Conservation (phyloP, 1,140 invertebrate genomes). For the Drosophila azteca region DNA sequence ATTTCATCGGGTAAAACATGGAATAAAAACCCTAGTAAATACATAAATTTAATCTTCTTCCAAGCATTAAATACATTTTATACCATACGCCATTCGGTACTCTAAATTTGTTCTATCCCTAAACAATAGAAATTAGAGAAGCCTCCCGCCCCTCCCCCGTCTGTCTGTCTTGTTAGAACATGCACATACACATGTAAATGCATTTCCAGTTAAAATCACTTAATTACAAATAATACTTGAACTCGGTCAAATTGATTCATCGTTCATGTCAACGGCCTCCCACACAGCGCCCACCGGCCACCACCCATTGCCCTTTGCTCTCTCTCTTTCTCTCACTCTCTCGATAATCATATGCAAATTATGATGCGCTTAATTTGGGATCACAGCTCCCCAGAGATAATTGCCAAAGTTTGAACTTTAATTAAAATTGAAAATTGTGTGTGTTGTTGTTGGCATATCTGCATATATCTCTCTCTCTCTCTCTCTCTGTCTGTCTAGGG, state of each 20-base stretch:
- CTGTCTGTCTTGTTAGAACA: too few relatives aligned
- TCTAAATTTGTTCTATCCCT: too few relatives aligned
- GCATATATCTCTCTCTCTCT: slow-evolving; percentile 1
- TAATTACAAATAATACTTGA: slow-evolving; percentile 45
- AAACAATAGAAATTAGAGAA: too few relatives aligned
- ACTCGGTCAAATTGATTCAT: slow-evolving; percentile 22
- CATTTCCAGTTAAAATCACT: slow-evolving; percentile 28
- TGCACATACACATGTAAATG: slow-evolving; percentile 10
- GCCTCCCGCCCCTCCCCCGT: too few relatives aligned
- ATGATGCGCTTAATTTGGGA: slow-evolving; percentile 52
- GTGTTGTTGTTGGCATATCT: slow-evolving; percentile 15
- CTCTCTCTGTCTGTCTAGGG: too few relatives aligned
- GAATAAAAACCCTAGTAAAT: too few relatives aligned
- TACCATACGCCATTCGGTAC: too few relatives aligned
- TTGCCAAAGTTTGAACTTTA: slow-evolving; percentile 54
- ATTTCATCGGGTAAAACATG: not conserved
- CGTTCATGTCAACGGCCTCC: slow-evolving; percentile 13
- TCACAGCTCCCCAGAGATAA: slow-evolving; percentile 38
- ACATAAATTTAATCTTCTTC: too few relatives aligned
- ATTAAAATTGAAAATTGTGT: slow-evolving; percentile 56
- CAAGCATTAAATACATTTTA: too few relatives aligned
- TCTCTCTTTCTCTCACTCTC: too few relatives aligned
- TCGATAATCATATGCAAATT: slow-evolving; percentile 50
- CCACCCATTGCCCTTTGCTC: too few relatives aligned
- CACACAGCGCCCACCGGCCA: not conserved